These are phyloP conservation scores for Poicephalus gulielmi DNA, from an alignment of 2,113 vertebrate species.

Conservation along the genomic window DNA sequence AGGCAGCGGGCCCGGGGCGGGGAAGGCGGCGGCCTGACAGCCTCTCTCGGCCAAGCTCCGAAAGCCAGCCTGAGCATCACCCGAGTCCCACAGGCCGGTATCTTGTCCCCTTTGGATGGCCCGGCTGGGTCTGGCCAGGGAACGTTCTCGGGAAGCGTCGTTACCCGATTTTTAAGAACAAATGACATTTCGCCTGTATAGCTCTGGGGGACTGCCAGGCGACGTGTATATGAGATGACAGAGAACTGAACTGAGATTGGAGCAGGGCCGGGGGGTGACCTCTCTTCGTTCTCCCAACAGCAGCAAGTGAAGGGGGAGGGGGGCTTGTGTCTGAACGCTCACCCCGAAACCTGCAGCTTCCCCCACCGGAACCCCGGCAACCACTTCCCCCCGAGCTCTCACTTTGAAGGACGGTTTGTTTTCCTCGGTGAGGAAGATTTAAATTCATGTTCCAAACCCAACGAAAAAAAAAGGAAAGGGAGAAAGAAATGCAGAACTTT, in stretches of 20 bases:
- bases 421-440: constrained; percentile 16
- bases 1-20: not conserved
- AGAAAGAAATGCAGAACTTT: constrained; percentile 49
- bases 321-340: not conserved
- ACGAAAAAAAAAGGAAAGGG: not conserved
- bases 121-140: not conserved
- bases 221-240: not conserved
- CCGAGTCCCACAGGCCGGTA: not conserved
- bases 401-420: not conserved
- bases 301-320: not conserved
- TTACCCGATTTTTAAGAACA: not conserved
- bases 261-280: not conserved
- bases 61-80: not conserved
- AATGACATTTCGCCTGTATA: not conserved
- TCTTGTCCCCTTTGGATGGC: not conserved
- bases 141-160: not conserved
- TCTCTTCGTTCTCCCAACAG: not conserved
- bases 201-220: not conserved
- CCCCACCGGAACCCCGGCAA: not conserved
- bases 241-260: not conserved
- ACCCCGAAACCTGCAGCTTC: not conserved
- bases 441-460: constrained; percentile 32
- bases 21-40: fast-evolving
- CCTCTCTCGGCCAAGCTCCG: not conserved
- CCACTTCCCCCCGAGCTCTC: not conserved